These are phyloP conservation scores for Enteromius anoplus DNA, from an alignment of 2,797 vertebrate genomes.

Conservation along the genomic window DNA sequence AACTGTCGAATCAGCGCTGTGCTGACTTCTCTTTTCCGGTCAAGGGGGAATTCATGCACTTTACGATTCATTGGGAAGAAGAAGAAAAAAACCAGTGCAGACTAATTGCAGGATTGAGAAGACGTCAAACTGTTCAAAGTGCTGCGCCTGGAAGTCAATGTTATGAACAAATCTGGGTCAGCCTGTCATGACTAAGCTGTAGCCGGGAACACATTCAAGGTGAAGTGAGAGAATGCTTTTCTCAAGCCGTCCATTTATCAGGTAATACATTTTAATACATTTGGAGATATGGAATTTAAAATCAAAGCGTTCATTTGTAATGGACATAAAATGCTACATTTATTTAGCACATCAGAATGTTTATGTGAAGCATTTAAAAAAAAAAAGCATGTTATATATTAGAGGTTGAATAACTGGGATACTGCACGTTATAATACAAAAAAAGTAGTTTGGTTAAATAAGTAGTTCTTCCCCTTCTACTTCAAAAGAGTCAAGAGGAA, in stretches of 20 bases:
- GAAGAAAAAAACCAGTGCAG: constrained; percentile 48
- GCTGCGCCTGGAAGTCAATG: constrained; percentile 52
- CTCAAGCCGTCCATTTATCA: constrained; percentile 13
- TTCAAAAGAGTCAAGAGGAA: not conserved
- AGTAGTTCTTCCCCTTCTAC: not conserved
- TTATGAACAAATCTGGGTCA: constrained; percentile 65
- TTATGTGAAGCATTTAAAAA: not conserved
- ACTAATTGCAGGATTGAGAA: constrained; percentile 50
- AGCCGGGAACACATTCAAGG: constrained; percentile 32
- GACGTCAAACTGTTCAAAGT: constrained; percentile 53
- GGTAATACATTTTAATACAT: constrained; percentile 40
- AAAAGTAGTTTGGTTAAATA: constrained; percentile 21
- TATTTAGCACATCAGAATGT: not conserved
- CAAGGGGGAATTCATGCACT: constrained; percentile 73
- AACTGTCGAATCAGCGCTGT: constrained; percentile 63
- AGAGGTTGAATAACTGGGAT: not conserved
- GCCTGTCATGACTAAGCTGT: constrained; percentile 66
- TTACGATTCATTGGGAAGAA: constrained; percentile 57
- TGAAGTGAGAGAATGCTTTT: constrained; percentile 15
- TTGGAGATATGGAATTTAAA: not conserved
- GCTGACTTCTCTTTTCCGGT: constrained; percentile 58
- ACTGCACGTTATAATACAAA: constrained; percentile 4
- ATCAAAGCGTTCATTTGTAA: not conserved
- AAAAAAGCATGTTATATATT: constrained; percentile 14
- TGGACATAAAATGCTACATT: not conserved